Conservation (phyloP, 1,140 invertebrate genomes). For the Stegodyphus dumicola region DNA sequence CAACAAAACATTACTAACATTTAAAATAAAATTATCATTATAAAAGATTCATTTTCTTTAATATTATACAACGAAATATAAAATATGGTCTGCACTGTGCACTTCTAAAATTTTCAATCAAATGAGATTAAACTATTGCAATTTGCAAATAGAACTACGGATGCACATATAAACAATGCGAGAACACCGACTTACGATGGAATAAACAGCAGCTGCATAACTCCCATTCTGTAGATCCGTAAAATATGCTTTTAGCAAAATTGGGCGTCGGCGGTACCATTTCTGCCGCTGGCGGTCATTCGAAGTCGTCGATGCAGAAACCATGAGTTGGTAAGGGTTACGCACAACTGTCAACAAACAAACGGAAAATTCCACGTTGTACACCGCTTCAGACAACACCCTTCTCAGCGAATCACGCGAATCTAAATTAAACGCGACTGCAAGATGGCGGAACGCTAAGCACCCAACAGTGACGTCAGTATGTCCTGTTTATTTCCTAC, state of each 20-base stretch:
- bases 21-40: no score
- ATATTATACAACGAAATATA: no score
- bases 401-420: not conserved
- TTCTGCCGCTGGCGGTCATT: slow-evolving; percentile 43
- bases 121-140: no score
- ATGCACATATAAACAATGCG: not conserved
- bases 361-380: slow-evolving; percentile 3
- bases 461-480: slow-evolving; percentile 24
- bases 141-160: no score
- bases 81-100: no score
- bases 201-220: slow-evolving; percentile 66
- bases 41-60: no score
- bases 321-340: slow-evolving; percentile 1
- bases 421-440: not conserved
- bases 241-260: slow-evolving; percentile 65
- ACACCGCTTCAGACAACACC: slow-evolving; percentile 4
- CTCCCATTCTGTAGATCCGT: slow-evolving; percentile 67
- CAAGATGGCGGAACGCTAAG: slow-evolving; percentile 46
- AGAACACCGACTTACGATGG: slow-evolving; percentile 64
- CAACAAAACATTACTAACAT: no score
- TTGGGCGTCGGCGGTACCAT: slow-evolving; percentile 64
- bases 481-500: slow-evolving; percentile 36
- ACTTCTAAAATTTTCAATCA: no score
- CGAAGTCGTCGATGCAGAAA: slow-evolving; percentile 34
- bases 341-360: slow-evolving; percentile 11